A percentile compares a stretch with the other conserved stretches of the same genome.
phyloP scores from a whole-genome alignment of 1,140 invertebrate species.

The Drosophila nigrodunni region DNA sequence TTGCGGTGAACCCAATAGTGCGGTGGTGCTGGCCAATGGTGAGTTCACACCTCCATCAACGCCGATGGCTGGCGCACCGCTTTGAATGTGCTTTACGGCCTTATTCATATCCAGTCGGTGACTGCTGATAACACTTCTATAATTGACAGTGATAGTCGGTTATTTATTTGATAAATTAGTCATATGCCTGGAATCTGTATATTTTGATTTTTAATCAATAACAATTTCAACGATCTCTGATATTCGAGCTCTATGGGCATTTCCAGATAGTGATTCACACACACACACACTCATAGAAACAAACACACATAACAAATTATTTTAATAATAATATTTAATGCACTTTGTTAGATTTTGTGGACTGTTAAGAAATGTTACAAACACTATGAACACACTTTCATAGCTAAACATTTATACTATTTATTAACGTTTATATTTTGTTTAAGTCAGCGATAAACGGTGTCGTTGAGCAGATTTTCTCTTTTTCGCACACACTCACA shows the following conservation, averaged over 20 bases:
- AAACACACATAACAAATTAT: neutral
- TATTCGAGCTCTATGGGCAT: slow-evolving; percentile 6
- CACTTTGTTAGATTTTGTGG: slow-evolving; percentile 11
- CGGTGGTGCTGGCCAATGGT: slow-evolving; percentile 1
- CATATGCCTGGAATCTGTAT: slow-evolving; percentile 15
- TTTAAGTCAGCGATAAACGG: neutral
- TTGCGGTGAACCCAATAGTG: slow-evolving; percentile 47
- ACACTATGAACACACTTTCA: neutral
- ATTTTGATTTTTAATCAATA: slow-evolving; percentile 3
- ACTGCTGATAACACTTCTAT: neutral
- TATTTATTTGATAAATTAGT: slow-evolving; percentile 27
- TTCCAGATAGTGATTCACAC: slow-evolving; percentile 28
- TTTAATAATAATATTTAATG: slow-evolving; percentile 8
- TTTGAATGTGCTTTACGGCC: slow-evolving; percentile 79
- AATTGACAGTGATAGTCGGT: too few species aligned
- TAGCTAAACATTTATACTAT: neutral
- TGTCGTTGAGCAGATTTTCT: neutral
- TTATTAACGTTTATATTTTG: neutral
- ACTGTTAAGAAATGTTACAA: neutral
- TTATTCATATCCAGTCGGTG: slow-evolving; percentile 66
- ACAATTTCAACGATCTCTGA: slow-evolving; percentile 1
- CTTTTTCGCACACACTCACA: slow-evolving; percentile 1
- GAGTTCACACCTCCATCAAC: slow-evolving; percentile 14
- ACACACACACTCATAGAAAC: neutral
- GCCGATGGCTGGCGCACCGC: slow-evolving; percentile 41